Evolutionary conservation across 2,797 vertebrate species (phyloP), one percentile per base, ranked within the genome.

Genomic region (Melopsittacus undulatus): DNA sequence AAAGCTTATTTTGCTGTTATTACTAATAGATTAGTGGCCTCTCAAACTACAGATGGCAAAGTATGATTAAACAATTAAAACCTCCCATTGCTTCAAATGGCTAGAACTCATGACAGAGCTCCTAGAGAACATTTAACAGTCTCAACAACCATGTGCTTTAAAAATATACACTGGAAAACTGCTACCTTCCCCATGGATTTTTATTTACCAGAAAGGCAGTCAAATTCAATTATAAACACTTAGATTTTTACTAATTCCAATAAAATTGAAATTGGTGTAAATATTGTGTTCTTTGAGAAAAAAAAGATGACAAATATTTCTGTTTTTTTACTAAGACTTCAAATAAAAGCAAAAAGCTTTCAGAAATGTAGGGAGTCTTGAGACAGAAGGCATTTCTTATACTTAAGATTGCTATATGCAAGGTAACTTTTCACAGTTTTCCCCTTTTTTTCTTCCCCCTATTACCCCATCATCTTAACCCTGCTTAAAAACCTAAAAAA

Each of bases 341-440:
- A 91, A 91, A 91, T 40, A 62, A 91, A 93, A 92, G 23, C 23
- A 85, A 78, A 89, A 89, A 73, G 23, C 59, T 86, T 92, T 83
- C 73, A 82, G 57, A 91, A 43, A 26, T 24, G 36, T 9, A 49
- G 29, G 9, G 16, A 56, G 11, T 51, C n/a, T 87, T 84, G 61
- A 62, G 68, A 51, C 63, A 73, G 45, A 85, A 87, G 27, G 3
- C 15, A 26, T 89, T 81, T 81, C 20, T 63, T 86, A 19, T 21
- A 66, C 87, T 73, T 52, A 46, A 76, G n/a, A 63, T 51, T 70
- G 16, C 8, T 73, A 46, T 34, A 56, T 21, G 57, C 19, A 74
- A 73, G 43, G 17, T 17, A 76, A 32, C 4, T 87, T 87, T 66
- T 82, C 42, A 68, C 26, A 23, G 23, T 62, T 91, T 78, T 46